Percentiles rank a stretch among this genome's conserved stretches.
phyloP scores from a whole-genome alignment of 2,113 vertebrate genomes.

The Rutilus rutilus region DNA sequence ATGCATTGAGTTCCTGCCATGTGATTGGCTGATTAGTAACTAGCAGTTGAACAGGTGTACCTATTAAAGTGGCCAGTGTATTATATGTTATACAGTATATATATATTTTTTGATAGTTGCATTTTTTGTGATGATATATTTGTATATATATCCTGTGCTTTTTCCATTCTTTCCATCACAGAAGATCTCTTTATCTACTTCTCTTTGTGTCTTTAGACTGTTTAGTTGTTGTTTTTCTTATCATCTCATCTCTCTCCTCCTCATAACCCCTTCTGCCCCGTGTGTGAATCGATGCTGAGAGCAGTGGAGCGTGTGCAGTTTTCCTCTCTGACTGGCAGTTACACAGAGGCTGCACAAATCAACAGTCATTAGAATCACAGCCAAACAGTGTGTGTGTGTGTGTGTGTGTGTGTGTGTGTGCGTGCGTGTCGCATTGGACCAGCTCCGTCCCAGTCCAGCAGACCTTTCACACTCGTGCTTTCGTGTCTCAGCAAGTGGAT shows the following conservation, averaged over 20 bases:
- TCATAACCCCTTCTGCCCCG: neutral
- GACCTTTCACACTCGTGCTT: neutral
- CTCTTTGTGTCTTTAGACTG: neutral
- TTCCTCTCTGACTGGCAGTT: constrained; percentile 22
- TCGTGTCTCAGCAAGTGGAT: neutral
- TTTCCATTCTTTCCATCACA: neutral
- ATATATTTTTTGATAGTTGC: no score
- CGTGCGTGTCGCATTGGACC: neutral
- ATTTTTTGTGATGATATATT: no score
- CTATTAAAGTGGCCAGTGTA: no score
- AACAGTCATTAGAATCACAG: constrained; percentile 31
- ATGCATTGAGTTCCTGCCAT: no score
- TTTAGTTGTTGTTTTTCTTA: neutral
- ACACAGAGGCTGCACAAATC: constrained; percentile 24
- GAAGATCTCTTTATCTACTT: neutral
- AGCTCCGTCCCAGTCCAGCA: neutral
- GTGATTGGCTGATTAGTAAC: no score
- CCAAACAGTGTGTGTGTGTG: neutral
- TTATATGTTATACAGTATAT: no score
- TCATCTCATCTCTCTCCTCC: neutral
- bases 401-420: constrained; percentile 14
- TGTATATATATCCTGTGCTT: no score
- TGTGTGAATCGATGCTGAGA: constrained; percentile 5
- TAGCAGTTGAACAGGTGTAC: no score
- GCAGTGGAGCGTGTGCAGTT: constrained; percentile 17